Percentiles rank a stretch among this genome's conserved stretches.
Conservation (phyloP, 2,113 vertebrate species). For the Aplodontia rufa region DNA sequence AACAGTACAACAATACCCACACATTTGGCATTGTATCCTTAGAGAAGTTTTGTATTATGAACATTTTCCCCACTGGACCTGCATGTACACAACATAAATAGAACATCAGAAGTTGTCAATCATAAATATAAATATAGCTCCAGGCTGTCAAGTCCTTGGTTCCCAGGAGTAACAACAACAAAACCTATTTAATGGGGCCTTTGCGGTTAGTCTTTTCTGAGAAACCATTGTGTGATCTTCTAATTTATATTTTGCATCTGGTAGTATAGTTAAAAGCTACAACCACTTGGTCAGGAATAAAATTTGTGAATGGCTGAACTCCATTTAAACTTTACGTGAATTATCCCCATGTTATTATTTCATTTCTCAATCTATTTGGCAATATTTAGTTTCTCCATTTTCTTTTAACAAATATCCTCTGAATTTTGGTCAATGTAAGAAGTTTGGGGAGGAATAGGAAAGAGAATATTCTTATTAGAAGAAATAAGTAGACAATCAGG, state of each 20-base stretch:
- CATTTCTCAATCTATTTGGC: neutral
- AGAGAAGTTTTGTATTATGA: neutral
- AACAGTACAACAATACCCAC: neutral
- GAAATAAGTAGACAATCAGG: constrained; percentile 54
- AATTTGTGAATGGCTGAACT: neutral
- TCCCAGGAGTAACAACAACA: constrained; percentile 31
- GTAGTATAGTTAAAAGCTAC: neutral
- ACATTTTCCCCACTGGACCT: constrained; percentile 19
- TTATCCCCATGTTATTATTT: neutral
- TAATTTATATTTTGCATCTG: constrained; percentile 21
- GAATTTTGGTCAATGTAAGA: constrained; percentile 14
- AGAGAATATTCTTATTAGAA: neutral
- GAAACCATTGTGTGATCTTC: constrained; percentile 34
- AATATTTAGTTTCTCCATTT: neutral
- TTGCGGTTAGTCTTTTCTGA: constrained; percentile 33
- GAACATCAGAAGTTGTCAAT: constrained; percentile 54
- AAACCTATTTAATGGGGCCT: constrained; percentile 49
- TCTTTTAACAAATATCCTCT: neutral
- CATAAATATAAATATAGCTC: constrained; percentile 70
- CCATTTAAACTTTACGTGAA: neutral
- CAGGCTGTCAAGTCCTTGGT: neutral
- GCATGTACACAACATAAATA: constrained; percentile 41
- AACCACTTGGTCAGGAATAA: neutral
- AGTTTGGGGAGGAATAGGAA: neutral
- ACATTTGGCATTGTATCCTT: constrained; percentile 23